Percentiles rank a stretch among this genome's conserved stretches.
phyloP scores from a whole-genome alignment of 2,888 invertebrate species.

The Drosophila fungiperda region DNA sequence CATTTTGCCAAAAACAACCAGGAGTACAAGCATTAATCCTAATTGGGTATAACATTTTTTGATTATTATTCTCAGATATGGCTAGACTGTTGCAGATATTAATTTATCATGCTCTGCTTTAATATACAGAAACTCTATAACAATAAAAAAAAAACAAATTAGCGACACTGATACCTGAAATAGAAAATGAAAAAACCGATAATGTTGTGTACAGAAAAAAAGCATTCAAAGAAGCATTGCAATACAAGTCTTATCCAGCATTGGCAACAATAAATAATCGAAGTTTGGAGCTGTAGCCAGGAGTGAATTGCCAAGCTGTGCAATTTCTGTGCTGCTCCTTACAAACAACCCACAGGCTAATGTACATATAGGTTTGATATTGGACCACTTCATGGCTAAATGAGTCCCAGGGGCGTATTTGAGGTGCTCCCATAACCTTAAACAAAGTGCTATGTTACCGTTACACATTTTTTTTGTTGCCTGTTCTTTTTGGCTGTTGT shows the following conservation, averaged over 20 bases:
- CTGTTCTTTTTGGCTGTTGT: slow-evolving; percentile 19
- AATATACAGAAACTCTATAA: not conserved
- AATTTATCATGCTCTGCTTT: not conserved
- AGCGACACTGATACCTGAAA: not conserved
- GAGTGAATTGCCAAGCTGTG: slow-evolving; percentile 11
- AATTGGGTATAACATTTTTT: not conserved
- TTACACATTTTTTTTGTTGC: slow-evolving; percentile 11
- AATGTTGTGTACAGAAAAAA: not conserved
- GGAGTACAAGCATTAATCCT: not conserved
- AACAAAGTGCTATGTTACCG: slow-evolving; percentile 26
- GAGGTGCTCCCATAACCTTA: slow-evolving; percentile 20
- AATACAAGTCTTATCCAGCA: not conserved
- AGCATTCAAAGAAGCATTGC: not conserved
- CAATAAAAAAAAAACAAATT: not conserved
- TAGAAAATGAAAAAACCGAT: not conserved
- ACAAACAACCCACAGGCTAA: slow-evolving; percentile 14
- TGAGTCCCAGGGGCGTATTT: slow-evolving; percentile 67
- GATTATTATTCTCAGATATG: not conserved
- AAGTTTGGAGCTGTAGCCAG: slow-evolving; percentile 8
- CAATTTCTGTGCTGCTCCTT: not conserved
- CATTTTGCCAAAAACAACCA: not conserved
- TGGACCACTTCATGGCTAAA: slow-evolving; percentile 50
- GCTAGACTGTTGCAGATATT: not conserved
- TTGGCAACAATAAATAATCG: slow-evolving; percentile 32
- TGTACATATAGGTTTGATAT: slow-evolving; percentile 41